Conservation (phyloP, 1,140 invertebrate genomes). For the Pseudomyrmex gracilis region DNA sequence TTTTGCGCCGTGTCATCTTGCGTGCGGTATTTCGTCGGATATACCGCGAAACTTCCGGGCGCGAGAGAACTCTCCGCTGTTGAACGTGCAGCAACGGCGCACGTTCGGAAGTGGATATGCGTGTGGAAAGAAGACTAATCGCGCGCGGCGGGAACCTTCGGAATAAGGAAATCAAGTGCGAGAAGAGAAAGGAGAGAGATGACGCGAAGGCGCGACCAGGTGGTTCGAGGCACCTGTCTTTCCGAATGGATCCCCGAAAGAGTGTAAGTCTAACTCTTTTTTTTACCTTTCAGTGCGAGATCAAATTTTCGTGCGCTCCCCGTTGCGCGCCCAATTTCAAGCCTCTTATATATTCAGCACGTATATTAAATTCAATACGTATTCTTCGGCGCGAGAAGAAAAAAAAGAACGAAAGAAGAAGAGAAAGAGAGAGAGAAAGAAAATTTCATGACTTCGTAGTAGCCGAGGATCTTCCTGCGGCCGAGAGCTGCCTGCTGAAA, state of each 20-base stretch:
- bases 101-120: constrained; percentile 24
- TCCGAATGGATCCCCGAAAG: constrained; percentile 57
- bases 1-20: not conserved
- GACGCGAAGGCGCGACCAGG: constrained; percentile 62
- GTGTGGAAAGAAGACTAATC: constrained; percentile 48
- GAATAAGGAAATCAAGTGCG: constrained; percentile 69
- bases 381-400: not conserved
- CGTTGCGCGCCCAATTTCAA: constrained; percentile 44
- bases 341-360: constrained; percentile 28
- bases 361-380: constrained; percentile 14
- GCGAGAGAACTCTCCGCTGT: not conserved
- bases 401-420: not conserved
- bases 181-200: constrained; percentile 53
- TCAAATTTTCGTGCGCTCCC: constrained; percentile 55
- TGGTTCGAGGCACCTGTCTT: constrained; percentile 73
- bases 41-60: not conserved
- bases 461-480: not conserved
- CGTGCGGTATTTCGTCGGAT: not conserved
- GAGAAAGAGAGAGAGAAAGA: not conserved
- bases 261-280: constrained; percentile 66
- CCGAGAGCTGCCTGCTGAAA: not conserved
- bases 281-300: constrained; percentile 13
- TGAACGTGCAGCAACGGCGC: not conserved
- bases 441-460: not conserved
- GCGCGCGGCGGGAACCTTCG: constrained; percentile 11